phyloP scores from a whole-genome alignment of 1,140 invertebrate species.

The Druon quercuslanigerum region DNA sequence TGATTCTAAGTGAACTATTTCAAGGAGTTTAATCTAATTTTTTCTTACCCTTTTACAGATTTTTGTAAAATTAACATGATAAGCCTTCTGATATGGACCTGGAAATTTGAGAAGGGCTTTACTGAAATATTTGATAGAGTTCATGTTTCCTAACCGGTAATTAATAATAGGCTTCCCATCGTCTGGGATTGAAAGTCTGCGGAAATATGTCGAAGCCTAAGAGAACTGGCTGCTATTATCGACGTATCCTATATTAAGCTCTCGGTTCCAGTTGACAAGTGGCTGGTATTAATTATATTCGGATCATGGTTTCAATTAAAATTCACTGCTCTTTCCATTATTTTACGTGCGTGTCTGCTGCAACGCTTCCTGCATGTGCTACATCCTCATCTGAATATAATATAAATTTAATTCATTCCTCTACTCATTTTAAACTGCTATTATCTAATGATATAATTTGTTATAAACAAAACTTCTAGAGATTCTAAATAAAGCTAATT shows the following conservation, averaged over 20 bases:
- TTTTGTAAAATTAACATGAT: background rate
- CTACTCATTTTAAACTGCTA: too few species aligned
- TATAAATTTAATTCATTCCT: too few species aligned
- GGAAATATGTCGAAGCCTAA: background rate
- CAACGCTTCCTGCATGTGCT: background rate
- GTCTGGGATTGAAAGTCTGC: background rate
- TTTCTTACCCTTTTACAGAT: too few species aligned
- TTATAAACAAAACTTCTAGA: too few species aligned
- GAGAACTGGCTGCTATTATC: background rate
- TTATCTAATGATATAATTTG: too few species aligned
- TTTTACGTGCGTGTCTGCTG: background rate
- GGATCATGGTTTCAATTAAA: constrained; percentile 3
- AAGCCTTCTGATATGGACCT: background rate
- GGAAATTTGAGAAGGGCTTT: background rate
- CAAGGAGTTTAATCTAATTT: too few species aligned
- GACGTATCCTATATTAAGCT: background rate
- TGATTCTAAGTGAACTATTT: too few species aligned
- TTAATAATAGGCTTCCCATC: constrained; percentile 13
- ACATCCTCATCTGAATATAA: background rate
- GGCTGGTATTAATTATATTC: constrained; percentile 14
- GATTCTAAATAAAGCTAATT: too few species aligned
- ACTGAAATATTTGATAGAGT: constrained; percentile 1
- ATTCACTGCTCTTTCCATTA: background rate
- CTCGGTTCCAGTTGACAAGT: background rate
- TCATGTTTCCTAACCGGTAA: background rate